Conservation (phyloP, 1,140 invertebrate genomes). For the Anastrepha ludens region DNA sequence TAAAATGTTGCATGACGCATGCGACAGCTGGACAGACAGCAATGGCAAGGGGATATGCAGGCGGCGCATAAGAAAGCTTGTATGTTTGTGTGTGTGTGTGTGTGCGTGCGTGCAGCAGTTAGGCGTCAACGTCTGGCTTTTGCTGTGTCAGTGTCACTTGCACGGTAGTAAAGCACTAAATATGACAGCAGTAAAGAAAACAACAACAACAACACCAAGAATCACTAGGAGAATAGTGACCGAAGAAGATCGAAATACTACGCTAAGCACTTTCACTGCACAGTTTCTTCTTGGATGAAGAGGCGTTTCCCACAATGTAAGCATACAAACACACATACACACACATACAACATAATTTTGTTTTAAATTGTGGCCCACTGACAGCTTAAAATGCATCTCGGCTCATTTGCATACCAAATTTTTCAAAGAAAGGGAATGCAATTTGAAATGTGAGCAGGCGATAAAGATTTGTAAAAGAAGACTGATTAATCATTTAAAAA, state of each 20-base stretch:
- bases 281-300: background rate
- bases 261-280: constrained; percentile 37
- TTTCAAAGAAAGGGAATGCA: constrained; percentile 11
- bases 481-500: no score
- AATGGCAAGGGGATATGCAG: no score
- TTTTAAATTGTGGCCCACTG: background rate
- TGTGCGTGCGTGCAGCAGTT: background rate
- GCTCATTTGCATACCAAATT: background rate
- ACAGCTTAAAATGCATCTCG: constrained; percentile 28
- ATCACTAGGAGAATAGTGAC: background rate
- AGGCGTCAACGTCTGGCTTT: background rate
- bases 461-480: background rate
- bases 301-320: no score
- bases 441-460: background rate
- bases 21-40: background rate
- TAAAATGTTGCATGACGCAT: constrained; percentile 43
- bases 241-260: background rate
- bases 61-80: background rate
- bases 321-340: no score
- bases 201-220: background rate
- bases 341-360: background rate
- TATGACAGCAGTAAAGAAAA: background rate
- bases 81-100: background rate
- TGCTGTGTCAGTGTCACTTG: constrained; percentile 17
- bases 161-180: constrained; percentile 42